Conservation (phyloP, 2,113 vertebrate species). For the Rhinolophus ferrumequinum region DNA sequence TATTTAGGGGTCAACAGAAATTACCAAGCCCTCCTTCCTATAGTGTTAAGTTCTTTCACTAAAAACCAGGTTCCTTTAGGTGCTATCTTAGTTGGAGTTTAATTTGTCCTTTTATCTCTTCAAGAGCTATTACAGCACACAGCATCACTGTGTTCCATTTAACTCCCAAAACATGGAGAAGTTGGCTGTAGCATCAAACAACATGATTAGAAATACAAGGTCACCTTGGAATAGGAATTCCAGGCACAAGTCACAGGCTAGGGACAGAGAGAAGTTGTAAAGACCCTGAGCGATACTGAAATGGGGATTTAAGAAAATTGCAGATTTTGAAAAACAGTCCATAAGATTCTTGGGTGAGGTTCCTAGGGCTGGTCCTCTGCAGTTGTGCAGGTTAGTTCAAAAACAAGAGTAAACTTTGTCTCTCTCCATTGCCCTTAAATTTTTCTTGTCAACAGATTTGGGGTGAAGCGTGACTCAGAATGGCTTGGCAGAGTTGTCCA, state of each 20-base stretch:
- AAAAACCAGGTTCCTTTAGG: conserved; percentile 31
- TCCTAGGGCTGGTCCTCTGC: not conserved
- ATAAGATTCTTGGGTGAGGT: not conserved
- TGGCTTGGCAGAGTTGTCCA: not conserved
- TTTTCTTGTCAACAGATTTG: conserved; percentile 23
- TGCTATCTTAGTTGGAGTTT: conserved; percentile 64
- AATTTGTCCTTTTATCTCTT: conserved; percentile 64
- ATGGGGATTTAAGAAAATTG: conserved; percentile 37
- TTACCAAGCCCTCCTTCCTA: not conserved
- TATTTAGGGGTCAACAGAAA: not conserved
- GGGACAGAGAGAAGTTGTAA: conserved; percentile 51
- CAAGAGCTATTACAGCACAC: conserved; percentile 17
- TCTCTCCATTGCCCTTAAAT: not conserved
- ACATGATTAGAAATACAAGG: conserved; percentile 69
- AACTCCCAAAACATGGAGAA: conserved; percentile 59
- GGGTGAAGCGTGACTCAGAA: not conserved
- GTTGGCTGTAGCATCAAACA: conserved; percentile 71
- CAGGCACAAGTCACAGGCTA: conserved; percentile 34
- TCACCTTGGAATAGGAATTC: conserved; percentile 55
- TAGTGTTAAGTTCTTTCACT: not conserved
- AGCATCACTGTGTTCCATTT: conserved; percentile 50
- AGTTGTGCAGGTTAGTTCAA: not conserved
- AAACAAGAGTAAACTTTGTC: not conserved
- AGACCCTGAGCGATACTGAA: conserved; percentile 2
- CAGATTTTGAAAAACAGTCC: not conserved